Conservation (phyloP, 2,797 vertebrate species). For the Onychomys arenicola region DNA sequence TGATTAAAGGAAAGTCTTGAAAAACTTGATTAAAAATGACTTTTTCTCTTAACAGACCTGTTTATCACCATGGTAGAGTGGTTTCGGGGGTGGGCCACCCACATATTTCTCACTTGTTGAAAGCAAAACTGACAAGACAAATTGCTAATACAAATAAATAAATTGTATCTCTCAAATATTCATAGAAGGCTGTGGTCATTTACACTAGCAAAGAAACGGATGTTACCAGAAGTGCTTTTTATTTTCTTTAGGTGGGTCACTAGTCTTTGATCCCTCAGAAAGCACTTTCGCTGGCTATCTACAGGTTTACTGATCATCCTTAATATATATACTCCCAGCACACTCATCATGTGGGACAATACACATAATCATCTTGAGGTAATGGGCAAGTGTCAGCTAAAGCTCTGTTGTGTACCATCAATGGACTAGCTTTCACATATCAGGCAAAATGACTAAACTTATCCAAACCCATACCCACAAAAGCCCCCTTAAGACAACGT, state of each 20-base stretch:
- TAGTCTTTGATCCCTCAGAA: conserved; percentile 29
- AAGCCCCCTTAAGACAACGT: background rate
- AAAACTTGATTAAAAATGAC: conserved; percentile 52
- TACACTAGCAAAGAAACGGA: background rate
- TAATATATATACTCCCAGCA: background rate
- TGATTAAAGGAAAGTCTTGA: conserved; percentile 82
- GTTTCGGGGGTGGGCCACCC: background rate
- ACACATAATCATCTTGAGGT: background rate
- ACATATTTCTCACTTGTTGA: conserved; percentile 30
- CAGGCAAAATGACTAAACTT: background rate
- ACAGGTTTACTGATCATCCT: background rate
- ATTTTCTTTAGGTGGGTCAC: background rate
- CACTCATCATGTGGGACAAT: background rate
- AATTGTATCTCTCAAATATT: conserved; percentile 45
- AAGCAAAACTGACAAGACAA: conserved; percentile 33
- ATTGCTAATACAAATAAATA: background rate
- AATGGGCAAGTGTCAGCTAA: background rate
- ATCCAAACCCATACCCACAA: background rate
- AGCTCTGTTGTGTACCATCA: background rate
- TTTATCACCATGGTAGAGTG: background rate
- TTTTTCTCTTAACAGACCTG: conserved; percentile 1
- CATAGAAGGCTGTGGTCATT: conserved; percentile 31
- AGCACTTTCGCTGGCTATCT: conserved; percentile 28
- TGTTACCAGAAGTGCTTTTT: conserved; percentile 30
- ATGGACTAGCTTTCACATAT: background rate